phyloP scores from a whole-genome alignment of 2,113 vertebrate genomes.

The Indicator indicator region DNA sequence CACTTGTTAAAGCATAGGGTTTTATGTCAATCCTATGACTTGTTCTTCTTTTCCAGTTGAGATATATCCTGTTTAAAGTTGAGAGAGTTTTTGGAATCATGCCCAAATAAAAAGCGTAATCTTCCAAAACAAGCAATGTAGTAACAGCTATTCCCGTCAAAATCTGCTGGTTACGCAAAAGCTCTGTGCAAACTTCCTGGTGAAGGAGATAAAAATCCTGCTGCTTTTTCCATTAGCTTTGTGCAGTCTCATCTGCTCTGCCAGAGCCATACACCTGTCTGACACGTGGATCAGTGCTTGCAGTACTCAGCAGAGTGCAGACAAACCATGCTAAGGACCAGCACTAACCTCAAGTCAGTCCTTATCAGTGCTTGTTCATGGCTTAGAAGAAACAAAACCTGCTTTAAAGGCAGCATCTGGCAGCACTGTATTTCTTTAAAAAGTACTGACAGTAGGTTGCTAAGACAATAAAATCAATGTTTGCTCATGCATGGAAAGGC shows the following conservation, averaged over 20 bases:
- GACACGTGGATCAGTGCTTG: not conserved
- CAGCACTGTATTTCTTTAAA: not conserved
- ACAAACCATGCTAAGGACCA: not conserved
- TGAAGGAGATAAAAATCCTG: conserved; percentile 19
- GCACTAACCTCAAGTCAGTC: not conserved
- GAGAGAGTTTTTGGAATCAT: not conserved
- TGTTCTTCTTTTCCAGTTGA: not conserved
- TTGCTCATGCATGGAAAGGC: not conserved
- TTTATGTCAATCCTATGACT: not conserved
- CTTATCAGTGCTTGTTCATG: not conserved
- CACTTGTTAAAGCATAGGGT: not conserved
- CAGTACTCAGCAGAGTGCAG: not conserved
- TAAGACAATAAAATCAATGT: not conserved
- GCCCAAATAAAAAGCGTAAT: conserved; percentile 12
- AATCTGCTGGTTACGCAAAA: conserved; percentile 29
- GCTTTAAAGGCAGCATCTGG: not conserved
- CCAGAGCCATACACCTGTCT: not conserved
- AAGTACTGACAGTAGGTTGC: not conserved
- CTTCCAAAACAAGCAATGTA: conserved; percentile 48
- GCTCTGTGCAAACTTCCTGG: conserved; percentile 60
- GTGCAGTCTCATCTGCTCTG: not conserved
- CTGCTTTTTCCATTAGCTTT: conserved; percentile 29
- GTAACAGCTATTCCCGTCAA: conserved; percentile 61
- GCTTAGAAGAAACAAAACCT: not conserved
- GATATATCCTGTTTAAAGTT: not conserved